Evolutionary conservation across 92 coral and sea anemone genomes (phyloP).

Genomic region (Actinostola sp.): DNA sequence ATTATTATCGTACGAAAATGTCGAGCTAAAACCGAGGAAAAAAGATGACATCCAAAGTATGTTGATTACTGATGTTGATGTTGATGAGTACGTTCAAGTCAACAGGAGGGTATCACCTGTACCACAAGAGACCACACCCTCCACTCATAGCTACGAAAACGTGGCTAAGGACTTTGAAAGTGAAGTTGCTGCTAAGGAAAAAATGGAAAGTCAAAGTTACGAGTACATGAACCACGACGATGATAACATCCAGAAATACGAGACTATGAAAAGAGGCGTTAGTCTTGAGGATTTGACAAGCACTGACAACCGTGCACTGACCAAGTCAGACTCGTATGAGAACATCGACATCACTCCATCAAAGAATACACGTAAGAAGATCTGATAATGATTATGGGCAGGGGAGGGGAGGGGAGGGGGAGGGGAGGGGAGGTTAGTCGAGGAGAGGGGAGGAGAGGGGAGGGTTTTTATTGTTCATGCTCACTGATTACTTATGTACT

Average conservation of each 20-base stretch:
- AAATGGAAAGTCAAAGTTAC: not conserved
- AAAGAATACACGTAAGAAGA: not conserved
- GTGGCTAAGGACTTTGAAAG: slow-evolving; percentile 37
- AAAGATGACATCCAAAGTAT: slow-evolving; percentile 29
- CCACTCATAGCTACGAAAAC: slow-evolving; percentile 53
- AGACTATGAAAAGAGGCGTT: slow-evolving; percentile 21
- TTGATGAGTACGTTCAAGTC: slow-evolving; percentile 42
- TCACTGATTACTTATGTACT: no score
- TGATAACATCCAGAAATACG: slow-evolving; percentile 8
- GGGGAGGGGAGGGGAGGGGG: no score
- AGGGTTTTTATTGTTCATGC: no score
- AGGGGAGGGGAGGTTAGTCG: no score
- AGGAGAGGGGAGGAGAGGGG: no score
- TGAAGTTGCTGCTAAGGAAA: not conserved
- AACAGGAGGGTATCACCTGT: slow-evolving; percentile 36
- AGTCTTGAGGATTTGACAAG: not conserved
- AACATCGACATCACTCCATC: slow-evolving; percentile 11
- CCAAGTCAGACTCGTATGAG: slow-evolving; percentile 20
- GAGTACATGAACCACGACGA: slow-evolving; percentile 16
- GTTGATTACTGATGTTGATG: slow-evolving; percentile 63
- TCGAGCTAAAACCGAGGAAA: slow-evolving; percentile 49
- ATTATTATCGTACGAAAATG: slow-evolving; percentile 65
- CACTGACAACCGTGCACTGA: not conserved
- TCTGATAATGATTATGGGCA: no score
- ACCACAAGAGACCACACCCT: slow-evolving; percentile 16